A percentile compares a stretch with the other conserved stretches of the same genome.
Conservation (phyloP, 2,113 vertebrate species). For the Ginglymostoma cirratum region DNA sequence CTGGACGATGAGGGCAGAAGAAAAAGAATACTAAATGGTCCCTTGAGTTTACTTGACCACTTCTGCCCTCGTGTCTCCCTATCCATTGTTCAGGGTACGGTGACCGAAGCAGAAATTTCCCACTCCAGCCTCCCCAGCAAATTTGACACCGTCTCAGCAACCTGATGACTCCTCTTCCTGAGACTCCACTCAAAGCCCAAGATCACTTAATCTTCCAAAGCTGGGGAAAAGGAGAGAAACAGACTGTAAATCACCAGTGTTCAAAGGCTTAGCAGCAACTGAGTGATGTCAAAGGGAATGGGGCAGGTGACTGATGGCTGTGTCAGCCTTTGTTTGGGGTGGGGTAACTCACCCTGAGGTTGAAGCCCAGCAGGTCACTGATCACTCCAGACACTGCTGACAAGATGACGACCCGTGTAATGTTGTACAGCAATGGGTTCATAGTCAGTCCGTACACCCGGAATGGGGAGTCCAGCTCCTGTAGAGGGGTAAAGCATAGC, state of each 20-base stretch:
- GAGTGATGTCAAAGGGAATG: too few relatives aligned
- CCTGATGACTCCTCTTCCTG: not conserved
- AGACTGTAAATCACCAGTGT: not conserved
- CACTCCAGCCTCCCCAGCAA: too few relatives aligned
- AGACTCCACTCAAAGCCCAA: not conserved
- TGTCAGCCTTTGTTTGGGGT: not conserved
- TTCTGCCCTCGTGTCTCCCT: too few relatives aligned
- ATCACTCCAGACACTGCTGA: slow-evolving; percentile 91
- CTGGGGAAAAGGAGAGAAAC: not conserved
- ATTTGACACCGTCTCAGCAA: too few relatives aligned
- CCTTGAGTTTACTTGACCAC: too few relatives aligned
- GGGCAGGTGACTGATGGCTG: too few relatives aligned
- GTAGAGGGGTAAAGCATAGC: slow-evolving; percentile 18
- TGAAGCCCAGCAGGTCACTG: slow-evolving; percentile 93
- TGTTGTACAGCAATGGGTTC: slow-evolving; percentile 95
- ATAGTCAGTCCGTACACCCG: slow-evolving; percentile 88
- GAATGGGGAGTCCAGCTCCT: slow-evolving; percentile 92
- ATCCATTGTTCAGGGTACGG: too few relatives aligned
- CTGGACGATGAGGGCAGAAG: too few relatives aligned
- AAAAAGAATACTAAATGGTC: too few relatives aligned
- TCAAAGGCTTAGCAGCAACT: too few relatives aligned
- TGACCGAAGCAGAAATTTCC: too few relatives aligned
- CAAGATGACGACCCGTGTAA: slow-evolving; percentile 89
- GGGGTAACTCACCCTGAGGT: slow-evolving; percentile 79
- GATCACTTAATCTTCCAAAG: slow-evolving; percentile 25